A percentile compares a stretch with the other conserved stretches of the same genome.
Evolutionary conservation across 2,113 vertebrate species (phyloP).

Genomic region (Pachycephala philippinensis): DNA sequence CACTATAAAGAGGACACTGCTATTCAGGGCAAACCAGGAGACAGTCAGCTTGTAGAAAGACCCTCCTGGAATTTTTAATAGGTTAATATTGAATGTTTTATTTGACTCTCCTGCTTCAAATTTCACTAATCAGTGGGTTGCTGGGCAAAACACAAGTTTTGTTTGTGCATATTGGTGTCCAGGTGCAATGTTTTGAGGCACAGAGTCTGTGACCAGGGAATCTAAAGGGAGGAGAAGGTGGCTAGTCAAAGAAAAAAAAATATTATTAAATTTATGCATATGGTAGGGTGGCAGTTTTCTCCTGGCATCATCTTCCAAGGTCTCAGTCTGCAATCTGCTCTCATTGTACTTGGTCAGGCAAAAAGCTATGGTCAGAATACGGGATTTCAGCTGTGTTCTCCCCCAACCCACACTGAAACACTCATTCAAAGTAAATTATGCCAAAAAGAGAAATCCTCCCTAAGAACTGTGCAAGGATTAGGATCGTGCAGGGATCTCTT

Average conservation of each 20-base stretch:
- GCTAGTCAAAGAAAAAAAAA: not conserved
- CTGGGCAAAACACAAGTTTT: not conserved
- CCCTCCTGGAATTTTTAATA: not conserved
- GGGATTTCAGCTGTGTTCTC: not conserved
- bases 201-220: not conserved
- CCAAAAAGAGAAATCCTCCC: not conserved
- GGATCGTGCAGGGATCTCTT: not conserved
- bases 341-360: not conserved
- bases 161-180: not conserved
- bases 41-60: not conserved
- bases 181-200: not conserved
- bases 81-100: not conserved
- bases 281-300: not conserved
- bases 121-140: not conserved
- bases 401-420: not conserved
- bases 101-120: not conserved
- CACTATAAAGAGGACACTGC: not conserved
- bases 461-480: not conserved
- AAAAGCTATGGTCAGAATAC: not conserved
- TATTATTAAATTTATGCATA: not conserved
- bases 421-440: not conserved
- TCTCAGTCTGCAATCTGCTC: not conserved
- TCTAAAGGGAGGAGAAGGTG: not conserved
- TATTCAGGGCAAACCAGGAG: rapidly evolving
- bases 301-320: not conserved